A percentile compares a stretch with the other conserved stretches of the same genome.
These are phyloP conservation scores for Sturnus vulgaris DNA, from an alignment of 2,113 vertebrate genomes.

Conservation along the genomic window DNA sequence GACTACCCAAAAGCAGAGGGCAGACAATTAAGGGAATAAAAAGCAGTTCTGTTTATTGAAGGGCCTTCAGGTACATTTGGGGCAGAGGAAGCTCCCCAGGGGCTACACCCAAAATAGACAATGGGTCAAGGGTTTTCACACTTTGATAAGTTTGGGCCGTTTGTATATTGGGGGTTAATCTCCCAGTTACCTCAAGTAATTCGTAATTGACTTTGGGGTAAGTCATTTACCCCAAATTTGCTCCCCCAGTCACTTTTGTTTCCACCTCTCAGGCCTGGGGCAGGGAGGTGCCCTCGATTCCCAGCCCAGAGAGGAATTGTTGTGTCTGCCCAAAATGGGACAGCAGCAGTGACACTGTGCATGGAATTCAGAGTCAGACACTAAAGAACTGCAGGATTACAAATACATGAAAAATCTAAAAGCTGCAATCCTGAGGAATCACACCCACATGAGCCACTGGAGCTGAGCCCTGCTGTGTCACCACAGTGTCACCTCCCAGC, in stretches of 20 bases:
- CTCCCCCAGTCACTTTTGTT: background rate
- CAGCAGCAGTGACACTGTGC: background rate
- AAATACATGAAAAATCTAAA: fast-evolving
- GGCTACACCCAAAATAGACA: background rate
- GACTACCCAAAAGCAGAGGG: background rate
- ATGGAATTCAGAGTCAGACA: background rate
- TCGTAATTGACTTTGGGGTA: too few species aligned
- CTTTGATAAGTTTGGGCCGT: background rate
- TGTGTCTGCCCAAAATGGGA: background rate
- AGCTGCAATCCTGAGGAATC: background rate
- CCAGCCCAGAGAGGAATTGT: background rate
- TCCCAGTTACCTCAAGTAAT: background rate
- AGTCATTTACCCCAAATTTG: background rate
- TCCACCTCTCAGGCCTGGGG: background rate
- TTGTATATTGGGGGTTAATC: background rate
- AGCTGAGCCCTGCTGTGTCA: background rate
- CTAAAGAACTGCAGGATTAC: background rate
- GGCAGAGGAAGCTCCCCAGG: background rate
- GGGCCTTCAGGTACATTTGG: background rate
- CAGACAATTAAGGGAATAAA: background rate
- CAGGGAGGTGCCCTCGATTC: background rate
- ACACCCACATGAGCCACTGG: background rate
- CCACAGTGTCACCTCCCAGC: fast-evolving
- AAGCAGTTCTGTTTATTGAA: background rate
- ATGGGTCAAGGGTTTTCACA: fast-evolving